Percentiles rank a stretch among this genome's conserved stretches.
phyloP scores from a whole-genome alignment of 1,140 invertebrate species.

The Neodiprion lecontei region DNA sequence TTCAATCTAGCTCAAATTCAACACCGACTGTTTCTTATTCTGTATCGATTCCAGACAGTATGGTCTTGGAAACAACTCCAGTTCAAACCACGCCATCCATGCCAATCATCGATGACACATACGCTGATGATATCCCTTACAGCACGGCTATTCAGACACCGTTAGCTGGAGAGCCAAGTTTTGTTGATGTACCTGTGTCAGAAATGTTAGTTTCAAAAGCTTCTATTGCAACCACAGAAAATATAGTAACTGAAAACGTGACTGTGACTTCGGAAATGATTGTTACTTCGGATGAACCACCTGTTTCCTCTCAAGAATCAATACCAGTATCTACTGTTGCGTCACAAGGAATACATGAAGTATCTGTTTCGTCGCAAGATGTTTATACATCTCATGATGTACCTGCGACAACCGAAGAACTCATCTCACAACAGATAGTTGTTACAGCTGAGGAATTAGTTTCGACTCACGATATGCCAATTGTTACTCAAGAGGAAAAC shows the following conservation, averaged over 20 bases:
- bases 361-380: slow-evolving; percentile 25
- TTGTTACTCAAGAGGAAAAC: neutral
- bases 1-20: slow-evolving; percentile 22
- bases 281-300: slow-evolving; percentile 22
- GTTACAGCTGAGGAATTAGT: neutral
- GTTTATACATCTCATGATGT: slow-evolving; percentile 30
- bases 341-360: neutral
- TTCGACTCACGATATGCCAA: neutral
- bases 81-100: slow-evolving; percentile 56
- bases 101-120: slow-evolving; percentile 57
- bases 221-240: slow-evolving; percentile 23
- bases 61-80: slow-evolving; percentile 39
- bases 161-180: slow-evolving; percentile 33
- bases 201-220: slow-evolving; percentile 47
- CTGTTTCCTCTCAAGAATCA: slow-evolving; percentile 29
- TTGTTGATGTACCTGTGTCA: slow-evolving; percentile 40
- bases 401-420: slow-evolving; percentile 26
- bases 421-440: neutral
- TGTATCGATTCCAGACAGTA: slow-evolving; percentile 49
- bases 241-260: slow-evolving; percentile 26
- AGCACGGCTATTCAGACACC: slow-evolving; percentile 30
- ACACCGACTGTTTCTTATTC: slow-evolving; percentile 45
- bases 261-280: slow-evolving; percentile 33
- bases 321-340: slow-evolving; percentile 9
- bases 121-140: slow-evolving; percentile 40